These are phyloP conservation scores for Psix sp. DNA, from an alignment of 1,140 invertebrate genomes.

Conservation along the genomic window DNA sequence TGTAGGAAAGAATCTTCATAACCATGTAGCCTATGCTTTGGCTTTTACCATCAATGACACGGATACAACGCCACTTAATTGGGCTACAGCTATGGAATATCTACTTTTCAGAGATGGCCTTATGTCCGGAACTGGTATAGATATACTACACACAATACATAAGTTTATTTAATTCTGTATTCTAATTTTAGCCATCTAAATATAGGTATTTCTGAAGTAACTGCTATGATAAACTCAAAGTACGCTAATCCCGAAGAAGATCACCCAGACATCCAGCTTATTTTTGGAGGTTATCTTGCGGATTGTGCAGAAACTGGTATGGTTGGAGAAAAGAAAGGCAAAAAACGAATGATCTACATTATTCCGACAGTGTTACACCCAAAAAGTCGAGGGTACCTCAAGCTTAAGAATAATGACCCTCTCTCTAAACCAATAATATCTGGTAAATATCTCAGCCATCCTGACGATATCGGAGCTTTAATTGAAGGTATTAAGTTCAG, in stretches of 20 bases:
- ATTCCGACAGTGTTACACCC: constrained; percentile 86
- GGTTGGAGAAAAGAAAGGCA: constrained; percentile 82
- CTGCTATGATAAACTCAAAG: constrained; percentile 88
- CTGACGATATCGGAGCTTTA: constrained; percentile 84
- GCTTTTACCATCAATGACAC: constrained; percentile 89
- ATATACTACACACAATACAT: too few species aligned
- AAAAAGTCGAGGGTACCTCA: constrained; percentile 87
- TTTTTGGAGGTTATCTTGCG: constrained; percentile 89
- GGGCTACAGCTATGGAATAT: constrained; percentile 92
- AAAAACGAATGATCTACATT: constrained; percentile 78
- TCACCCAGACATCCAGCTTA: constrained; percentile 90
- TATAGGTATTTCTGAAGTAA: constrained; percentile 87
- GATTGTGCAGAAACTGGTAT: constrained; percentile 90
- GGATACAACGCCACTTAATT: constrained; percentile 87
- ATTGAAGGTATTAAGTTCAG: constrained; percentile 87
- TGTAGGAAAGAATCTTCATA: constrained; percentile 92
- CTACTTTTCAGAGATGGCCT: constrained; percentile 88
- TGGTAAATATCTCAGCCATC: constrained; percentile 88
- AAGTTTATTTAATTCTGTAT: too few species aligned
- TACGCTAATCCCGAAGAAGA: constrained; percentile 85
- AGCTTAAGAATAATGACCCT: constrained; percentile 86
- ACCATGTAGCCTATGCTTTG: constrained; percentile 88
- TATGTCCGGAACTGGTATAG: constrained; percentile 87
- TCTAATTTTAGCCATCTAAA: too few species aligned
- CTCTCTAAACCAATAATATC: constrained; percentile 87